A percentile compares a stretch with the other conserved stretches of the same genome.
Evolutionary conservation across 92 coral and sea anemone genomes (phyloP).

Genomic region (Muricea muricata): DNA sequence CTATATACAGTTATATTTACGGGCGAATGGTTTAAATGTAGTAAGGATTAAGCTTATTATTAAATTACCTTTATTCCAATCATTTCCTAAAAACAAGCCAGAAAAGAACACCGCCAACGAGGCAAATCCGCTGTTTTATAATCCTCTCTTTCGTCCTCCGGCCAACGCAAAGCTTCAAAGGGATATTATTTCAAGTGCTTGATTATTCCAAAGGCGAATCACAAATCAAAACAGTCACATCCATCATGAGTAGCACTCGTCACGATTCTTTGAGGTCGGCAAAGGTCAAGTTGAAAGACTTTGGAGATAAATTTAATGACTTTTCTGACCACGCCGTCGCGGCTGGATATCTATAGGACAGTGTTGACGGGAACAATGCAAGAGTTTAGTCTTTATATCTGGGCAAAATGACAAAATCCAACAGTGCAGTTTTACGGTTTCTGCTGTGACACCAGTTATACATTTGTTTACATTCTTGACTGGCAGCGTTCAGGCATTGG

Average conservation of each 20-base stretch:
- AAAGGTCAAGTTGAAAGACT: neutral
- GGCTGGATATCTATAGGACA: neutral
- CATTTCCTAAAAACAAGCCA: neutral
- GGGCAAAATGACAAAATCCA: too few species aligned
- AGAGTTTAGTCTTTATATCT: too few species aligned
- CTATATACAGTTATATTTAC: neutral
- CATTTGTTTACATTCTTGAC: too few species aligned
- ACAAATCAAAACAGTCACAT: neutral
- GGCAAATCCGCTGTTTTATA: neutral
- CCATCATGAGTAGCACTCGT: neutral
- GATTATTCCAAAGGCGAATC: neutral
- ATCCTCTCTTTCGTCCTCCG: neutral
- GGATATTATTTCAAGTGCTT: neutral
- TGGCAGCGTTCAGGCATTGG: too few species aligned
- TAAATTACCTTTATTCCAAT: slow-evolving; percentile 10
- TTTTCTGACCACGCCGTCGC: neutral
- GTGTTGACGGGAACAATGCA: neutral
- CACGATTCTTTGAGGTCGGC: neutral
- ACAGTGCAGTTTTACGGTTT: too few species aligned
- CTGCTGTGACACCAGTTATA: too few species aligned
- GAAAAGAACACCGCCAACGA: neutral
- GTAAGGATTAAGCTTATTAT: neutral
- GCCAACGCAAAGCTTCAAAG: neutral
- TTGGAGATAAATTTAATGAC: too few species aligned
- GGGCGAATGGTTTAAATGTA: too few species aligned